A percentile compares a stretch with the other conserved stretches of the same genome.
These are phyloP conservation scores for Thamnophis sirtalis DNA, from an alignment of 2,113 vertebrate species.

Conservation along the genomic window DNA sequence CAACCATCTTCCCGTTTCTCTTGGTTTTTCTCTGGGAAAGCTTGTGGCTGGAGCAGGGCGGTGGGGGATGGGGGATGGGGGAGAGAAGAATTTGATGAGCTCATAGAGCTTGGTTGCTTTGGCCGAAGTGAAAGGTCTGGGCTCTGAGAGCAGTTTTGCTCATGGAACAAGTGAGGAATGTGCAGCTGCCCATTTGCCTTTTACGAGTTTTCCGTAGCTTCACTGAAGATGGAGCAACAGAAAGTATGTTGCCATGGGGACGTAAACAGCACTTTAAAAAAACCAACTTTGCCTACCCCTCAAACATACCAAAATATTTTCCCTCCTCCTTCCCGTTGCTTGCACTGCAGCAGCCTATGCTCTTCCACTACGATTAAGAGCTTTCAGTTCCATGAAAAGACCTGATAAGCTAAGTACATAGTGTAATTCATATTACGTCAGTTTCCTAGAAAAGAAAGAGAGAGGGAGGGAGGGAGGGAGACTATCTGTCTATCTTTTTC, in stretches of 20 bases:
- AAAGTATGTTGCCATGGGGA: constrained; percentile 29
- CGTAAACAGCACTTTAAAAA: constrained; percentile 1
- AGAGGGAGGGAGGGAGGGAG: not conserved
- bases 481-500: too few relatives aligned
- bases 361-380: not conserved
- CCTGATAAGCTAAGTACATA: not conserved
- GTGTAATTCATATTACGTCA: not conserved
- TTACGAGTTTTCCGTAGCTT: constrained; percentile 4
- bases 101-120: constrained; percentile 34
- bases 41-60: not conserved
- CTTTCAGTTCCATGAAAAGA: constrained; percentile 23
- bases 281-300: not conserved
- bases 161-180: constrained; percentile 54
- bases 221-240: constrained; percentile 8
- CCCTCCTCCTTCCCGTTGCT: fast-evolving
- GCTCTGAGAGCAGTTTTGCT: constrained; percentile 20
- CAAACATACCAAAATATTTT: constrained; percentile 11
- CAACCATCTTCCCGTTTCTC: not conserved
- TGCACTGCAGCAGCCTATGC: fast-evolving
- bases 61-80: not conserved
- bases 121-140: constrained; percentile 17
- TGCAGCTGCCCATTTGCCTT: constrained; percentile 39
- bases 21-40: constrained; percentile 22
- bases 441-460: too few relatives aligned
- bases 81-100: constrained; percentile 35